Percentiles rank a stretch among this genome's conserved stretches.
These are phyloP conservation scores for Chrysina gloriosa DNA, from an alignment of 2,888 invertebrate species.

Conservation along the genomic window DNA sequence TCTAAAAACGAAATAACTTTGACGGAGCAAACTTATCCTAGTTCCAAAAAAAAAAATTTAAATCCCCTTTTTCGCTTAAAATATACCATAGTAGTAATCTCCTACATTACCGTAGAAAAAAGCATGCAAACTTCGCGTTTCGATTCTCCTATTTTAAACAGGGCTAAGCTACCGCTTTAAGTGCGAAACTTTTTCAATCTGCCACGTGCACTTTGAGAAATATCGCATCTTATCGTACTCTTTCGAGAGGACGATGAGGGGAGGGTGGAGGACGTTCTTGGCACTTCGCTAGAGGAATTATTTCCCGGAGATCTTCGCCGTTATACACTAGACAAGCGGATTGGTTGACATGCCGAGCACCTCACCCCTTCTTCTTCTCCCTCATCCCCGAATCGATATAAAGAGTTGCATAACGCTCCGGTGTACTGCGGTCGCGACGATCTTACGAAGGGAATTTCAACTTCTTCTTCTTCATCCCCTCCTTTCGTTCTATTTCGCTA, in stretches of 20 bases:
- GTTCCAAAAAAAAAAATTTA: too few relatives aligned
- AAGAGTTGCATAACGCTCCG: background rate
- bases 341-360: background rate
- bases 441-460: background rate
- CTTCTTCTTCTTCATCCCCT: background rate
- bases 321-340: background rate
- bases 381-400: background rate
- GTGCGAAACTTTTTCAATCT: slow-evolving; percentile 28
- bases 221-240: slow-evolving; percentile 27
- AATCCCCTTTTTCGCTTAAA: too few relatives aligned
- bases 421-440: background rate
- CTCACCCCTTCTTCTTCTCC: background rate
- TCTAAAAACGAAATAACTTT: too few relatives aligned
- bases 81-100: background rate
- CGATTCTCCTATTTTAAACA: slow-evolving; percentile 15
- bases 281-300: slow-evolving; percentile 6
- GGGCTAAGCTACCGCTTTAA: background rate
- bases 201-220: slow-evolving; percentile 2
- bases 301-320: background rate
- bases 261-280: too few relatives aligned
- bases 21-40: too few relatives aligned
- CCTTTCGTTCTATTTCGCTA: background rate
- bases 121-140: background rate
- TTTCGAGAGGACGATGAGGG: slow-evolving; percentile 6
- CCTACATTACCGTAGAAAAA: background rate